Base-by-base conservation (phyloP, 1,140 invertebrate species). In the Diploscapter pachys region DNA sequence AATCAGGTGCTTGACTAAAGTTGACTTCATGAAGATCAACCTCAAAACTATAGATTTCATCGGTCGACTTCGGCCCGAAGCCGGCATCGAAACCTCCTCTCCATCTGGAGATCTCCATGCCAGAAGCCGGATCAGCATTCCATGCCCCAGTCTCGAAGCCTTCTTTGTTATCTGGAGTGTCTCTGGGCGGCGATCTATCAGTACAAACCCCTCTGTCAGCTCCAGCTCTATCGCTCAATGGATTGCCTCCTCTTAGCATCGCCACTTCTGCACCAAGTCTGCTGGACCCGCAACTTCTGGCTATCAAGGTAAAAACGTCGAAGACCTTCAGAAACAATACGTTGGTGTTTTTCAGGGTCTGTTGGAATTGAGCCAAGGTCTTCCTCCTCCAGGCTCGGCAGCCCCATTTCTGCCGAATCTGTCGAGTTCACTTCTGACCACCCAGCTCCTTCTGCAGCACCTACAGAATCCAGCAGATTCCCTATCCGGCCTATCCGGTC, bases 401-500 rank as follows among this genome's bases (percentile, higher is more conserved):
- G 31, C 31, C 31, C 31, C 31, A 31, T 31, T 68, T 6, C 66
- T 55, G 66, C 66, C 66, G 5, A 55, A 52, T 68, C 66, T 68
- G 6, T 54, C 56, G 49, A 68, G 66, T 68, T 48, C 63, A 6
- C 63, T 64, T 5, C 63, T 64, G 63, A 64, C 13, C 63, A 68
- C 66, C 51, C 66, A 68, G 2, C 52, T 68, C 6, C 66, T 68
- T 3, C 71, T 63, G 5, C 53, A 56, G 63, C 64, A 69, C 4
- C 64, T 74, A 55, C 65, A 67, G 64, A 68, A 3, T 48, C 64
- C 5, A 9, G 63, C 31, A 31, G 31, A 31, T 31, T 31, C 31
- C 31, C 31, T 31, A 31, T 31, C 31, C 31, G 31, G 31, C 31
- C 31, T 31, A 31, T 31, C 31, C 31, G 31, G 31, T 31, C 31